Evolutionary conservation across 2,888 invertebrate species (phyloP).

Genomic region (Omphaloscelis lunosa): DNA sequence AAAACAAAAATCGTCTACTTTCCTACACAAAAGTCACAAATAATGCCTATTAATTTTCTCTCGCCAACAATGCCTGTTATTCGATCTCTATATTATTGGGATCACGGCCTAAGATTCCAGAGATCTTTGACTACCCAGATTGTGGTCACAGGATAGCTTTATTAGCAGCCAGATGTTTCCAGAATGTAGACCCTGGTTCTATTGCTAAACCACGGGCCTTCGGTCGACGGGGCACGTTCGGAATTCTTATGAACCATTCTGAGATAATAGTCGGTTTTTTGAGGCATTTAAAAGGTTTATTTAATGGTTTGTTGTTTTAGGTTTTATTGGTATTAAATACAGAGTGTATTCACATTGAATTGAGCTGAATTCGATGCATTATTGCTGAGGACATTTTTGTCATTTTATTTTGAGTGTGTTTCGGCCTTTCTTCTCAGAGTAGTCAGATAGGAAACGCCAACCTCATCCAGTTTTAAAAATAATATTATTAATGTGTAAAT

Average conservation of each 20-base stretch:
- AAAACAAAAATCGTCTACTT: too few relatives aligned
- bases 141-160: constrained; percentile 64
- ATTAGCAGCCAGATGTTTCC: constrained; percentile 58
- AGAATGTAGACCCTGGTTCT: constrained; percentile 56
- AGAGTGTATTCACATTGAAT: background rate
- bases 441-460: too few relatives aligned
- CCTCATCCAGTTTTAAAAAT: too few relatives aligned
- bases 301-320: constrained; percentile 19
- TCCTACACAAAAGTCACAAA: background rate
- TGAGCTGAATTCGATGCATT: too few relatives aligned
- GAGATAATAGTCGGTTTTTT: constrained; percentile 22
- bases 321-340: background rate
- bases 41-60: background rate
- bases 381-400: too few relatives aligned
- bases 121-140: constrained; percentile 50
- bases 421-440: too few relatives aligned
- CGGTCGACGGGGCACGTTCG: constrained; percentile 15
- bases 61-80: constrained; percentile 58
- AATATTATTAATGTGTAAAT: too few relatives aligned
- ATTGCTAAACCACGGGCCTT: constrained; percentile 52
- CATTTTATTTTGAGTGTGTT: too few relatives aligned
- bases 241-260: constrained; percentile 55
- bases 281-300: constrained; percentile 8
- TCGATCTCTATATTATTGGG: constrained; percentile 62
- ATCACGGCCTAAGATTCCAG: constrained; percentile 53